Evolutionary conservation across 2,113 vertebrate genomes (phyloP).

Genomic region (Passerina amoena): DNA sequence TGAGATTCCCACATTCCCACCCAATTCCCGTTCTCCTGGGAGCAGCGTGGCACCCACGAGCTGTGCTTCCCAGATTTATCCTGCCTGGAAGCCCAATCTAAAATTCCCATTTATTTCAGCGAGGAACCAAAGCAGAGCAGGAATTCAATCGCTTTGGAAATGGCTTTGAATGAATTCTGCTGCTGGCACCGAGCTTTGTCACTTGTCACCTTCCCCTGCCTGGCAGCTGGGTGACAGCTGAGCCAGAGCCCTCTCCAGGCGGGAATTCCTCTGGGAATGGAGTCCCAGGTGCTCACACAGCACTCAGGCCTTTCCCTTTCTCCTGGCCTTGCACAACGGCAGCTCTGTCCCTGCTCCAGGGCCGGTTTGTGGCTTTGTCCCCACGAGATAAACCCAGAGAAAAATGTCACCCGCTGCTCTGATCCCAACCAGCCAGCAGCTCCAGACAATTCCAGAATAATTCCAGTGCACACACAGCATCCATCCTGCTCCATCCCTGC

Average conservation of each 20-base stretch:
- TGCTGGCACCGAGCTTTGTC: neutral
- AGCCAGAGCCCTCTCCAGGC: fast-evolving
- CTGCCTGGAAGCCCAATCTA: neutral
- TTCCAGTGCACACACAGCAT: fast-evolving
- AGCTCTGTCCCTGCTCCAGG: neutral
- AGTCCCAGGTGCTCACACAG: neutral
- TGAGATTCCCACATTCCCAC: no score
- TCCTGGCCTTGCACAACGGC: neutral
- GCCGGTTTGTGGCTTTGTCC: neutral
- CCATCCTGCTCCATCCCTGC: neutral
- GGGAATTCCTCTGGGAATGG: neutral
- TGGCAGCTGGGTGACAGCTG: fast-evolving
- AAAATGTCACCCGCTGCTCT: conserved; percentile 21
- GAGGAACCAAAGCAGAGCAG: neutral
- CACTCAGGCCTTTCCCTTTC: neutral
- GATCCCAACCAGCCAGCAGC: neutral
- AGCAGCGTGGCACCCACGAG: neutral
- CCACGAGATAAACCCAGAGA: neutral
- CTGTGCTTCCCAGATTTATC: neutral
- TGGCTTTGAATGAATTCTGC: neutral
- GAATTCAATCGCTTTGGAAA: neutral
- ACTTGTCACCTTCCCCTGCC: neutral
- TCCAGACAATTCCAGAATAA: neutral
- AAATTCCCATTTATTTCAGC: neutral
- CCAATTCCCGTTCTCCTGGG: no score